These are phyloP conservation scores for Dryadula phaetusa DNA, from an alignment of 2,888 invertebrate species.

Conservation along the genomic window DNA sequence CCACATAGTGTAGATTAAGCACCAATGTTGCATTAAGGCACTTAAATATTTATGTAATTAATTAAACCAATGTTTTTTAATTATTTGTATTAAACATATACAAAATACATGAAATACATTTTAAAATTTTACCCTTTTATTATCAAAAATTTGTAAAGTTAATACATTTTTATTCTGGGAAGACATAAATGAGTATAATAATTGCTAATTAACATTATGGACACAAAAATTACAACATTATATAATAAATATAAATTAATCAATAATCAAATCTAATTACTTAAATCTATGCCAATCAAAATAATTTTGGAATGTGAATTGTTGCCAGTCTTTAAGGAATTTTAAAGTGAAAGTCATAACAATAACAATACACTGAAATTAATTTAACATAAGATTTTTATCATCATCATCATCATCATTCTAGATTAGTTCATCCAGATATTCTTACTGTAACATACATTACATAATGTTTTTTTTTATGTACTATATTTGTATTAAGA, in stretches of 20 bases:
- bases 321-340: conserved; percentile 46
- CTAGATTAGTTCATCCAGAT: not conserved
- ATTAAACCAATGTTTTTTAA: not conserved
- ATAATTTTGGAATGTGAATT: conserved; percentile 64
- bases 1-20: conserved; percentile 22
- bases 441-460: conserved; percentile 17
- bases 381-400: not conserved
- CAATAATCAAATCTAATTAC: conserved; percentile 29
- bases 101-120: not conserved
- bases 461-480: conserved; percentile 11
- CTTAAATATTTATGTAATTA: conserved; percentile 22
- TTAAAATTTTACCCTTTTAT: not conserved
- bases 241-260: conserved; percentile 64
- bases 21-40: conserved; percentile 32
- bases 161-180: conserved; percentile 30
- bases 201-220: conserved; percentile 27
- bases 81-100: not conserved
- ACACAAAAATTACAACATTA: conserved; percentile 57
- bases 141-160: not conserved
- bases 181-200: conserved; percentile 38
- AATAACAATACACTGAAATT: not conserved
- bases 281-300: conserved; percentile 47
- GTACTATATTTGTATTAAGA: conserved; percentile 21
- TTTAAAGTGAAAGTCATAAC: conserved; percentile 32
- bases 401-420: no score